Evolutionary conservation across 2,113 vertebrate genomes (phyloP), one percentile per base, ranked within the genome.

Genomic region (Megatriorchis doriae): DNA sequence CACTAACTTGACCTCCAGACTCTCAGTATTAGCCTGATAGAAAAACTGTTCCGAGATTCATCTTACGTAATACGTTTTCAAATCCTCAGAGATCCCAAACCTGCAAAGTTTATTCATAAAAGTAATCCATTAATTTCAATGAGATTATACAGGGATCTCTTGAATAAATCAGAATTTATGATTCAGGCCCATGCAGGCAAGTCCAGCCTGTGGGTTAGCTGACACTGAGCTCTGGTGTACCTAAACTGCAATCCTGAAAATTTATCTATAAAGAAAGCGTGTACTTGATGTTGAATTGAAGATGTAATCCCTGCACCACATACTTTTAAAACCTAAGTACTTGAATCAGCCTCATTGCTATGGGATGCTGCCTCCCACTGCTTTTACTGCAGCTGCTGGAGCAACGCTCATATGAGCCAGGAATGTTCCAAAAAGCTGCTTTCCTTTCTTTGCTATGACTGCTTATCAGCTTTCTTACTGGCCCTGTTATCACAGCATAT

Each of bases 341-440:
- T 84, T 74, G 43, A 93, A 75, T 89, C 72, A 84, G 52, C 38
- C 73, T 97, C 81, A 94, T 94, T 95, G 72, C 96, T 94, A 92
- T 84, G 83, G 88, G 92, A 91, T 81, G 93, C 81, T 95, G 86
- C 83, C 48, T 96, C 88, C 91, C 88, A 86, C 70, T 75, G 86
- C 91, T 95, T 94, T 91, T 72, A 86, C 40, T 89, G 86, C 94
- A 94, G 94, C 95, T 95, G 93, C 86, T 85, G 73, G 36, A 91
- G 88, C 58, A 92, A 81, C 29, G 56, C 27, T 94, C 73, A 15
- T 29, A 56, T 42, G 77, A 94, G 86, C 88, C 91, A 92, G 92
- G 88, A 81, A 43, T 2, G 52, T 88, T 95, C 95, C 96, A 95
- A 96, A 92, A 96, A 90, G 90, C 92, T 92, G 82, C 56, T 86